A percentile compares a stretch with the other conserved stretches of the same genome.
Conservation (phyloP, 2,113 vertebrate genomes). For the Zapus hudsonius region DNA sequence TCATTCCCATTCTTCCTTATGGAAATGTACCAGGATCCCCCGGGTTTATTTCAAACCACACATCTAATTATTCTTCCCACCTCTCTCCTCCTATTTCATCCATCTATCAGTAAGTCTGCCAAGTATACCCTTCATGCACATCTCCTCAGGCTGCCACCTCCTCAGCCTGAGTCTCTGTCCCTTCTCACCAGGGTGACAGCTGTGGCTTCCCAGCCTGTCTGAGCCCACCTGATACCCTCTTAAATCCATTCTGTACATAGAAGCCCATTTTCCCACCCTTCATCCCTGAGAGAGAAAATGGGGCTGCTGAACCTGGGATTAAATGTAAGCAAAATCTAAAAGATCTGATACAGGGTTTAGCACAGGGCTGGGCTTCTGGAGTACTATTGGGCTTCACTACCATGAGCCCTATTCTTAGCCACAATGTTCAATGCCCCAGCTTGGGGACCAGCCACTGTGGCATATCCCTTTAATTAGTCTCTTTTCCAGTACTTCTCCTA, state of each 20-base stretch:
- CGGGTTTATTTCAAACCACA: background rate
- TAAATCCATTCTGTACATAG: background rate
- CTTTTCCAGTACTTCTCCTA: background rate
- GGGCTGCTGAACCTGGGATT: background rate
- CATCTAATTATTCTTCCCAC: background rate
- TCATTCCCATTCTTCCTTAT: background rate
- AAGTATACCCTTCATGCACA: background rate
- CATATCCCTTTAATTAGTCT: background rate
- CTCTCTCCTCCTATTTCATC: background rate
- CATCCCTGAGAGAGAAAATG: too few relatives aligned
- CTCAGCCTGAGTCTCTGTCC: background rate
- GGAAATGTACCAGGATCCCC: background rate
- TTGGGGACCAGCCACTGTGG: background rate
- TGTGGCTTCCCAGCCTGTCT: background rate
- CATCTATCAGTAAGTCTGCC: background rate
- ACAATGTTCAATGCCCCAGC: too few relatives aligned
- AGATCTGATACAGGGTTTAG: accelerated
- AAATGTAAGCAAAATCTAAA: background rate
- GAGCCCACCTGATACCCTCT: accelerated
- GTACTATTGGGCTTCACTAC: background rate
- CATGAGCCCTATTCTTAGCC: too few relatives aligned
- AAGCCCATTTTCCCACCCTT: background rate
- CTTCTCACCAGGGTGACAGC: accelerated
- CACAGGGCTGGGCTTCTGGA: accelerated
- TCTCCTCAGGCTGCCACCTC: background rate